These are phyloP conservation scores for Girardia tigrina DNA, from an alignment of 2,888 invertebrate species.

Conservation along the genomic window DNA sequence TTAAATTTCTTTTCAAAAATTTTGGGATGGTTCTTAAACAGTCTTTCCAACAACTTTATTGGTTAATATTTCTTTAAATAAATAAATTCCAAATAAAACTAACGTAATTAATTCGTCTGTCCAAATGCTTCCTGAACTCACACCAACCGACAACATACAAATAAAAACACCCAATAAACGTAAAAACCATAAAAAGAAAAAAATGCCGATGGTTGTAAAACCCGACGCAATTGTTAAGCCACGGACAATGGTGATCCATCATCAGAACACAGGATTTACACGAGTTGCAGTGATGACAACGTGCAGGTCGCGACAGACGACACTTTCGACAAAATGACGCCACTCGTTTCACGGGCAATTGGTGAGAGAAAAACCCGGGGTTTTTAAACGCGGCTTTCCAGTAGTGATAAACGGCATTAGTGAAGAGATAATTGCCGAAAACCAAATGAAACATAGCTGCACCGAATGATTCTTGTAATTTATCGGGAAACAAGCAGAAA, in stretches of 20 bases:
- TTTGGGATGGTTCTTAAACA: no score
- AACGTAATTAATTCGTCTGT: neutral
- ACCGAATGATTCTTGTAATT: slow-evolving; percentile 40
- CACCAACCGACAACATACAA: slow-evolving; percentile 48
- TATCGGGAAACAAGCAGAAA: slow-evolving; percentile 70
- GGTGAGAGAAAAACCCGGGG: slow-evolving; percentile 64
- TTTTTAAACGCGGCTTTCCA: slow-evolving; percentile 72
- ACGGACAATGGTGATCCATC: slow-evolving; percentile 93
- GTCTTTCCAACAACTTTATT: no score
- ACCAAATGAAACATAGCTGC: slow-evolving; percentile 62
- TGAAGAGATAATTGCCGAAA: slow-evolving; percentile 75
- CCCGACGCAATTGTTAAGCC: slow-evolving; percentile 93
- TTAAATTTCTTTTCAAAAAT: no score
- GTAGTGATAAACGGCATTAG: slow-evolving; percentile 80
- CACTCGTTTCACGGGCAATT: slow-evolving; percentile 52
- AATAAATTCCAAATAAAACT: no score
- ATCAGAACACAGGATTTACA: slow-evolving; percentile 78
- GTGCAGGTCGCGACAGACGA: slow-evolving; percentile 76
- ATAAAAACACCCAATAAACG: slow-evolving; percentile 64
- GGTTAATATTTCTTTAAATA: no score
- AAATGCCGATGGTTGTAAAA: slow-evolving; percentile 82
- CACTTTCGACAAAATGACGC: slow-evolving; percentile 36
- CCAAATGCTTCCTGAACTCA: slow-evolving; percentile 46
- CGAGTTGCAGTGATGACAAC: slow-evolving; percentile 86
- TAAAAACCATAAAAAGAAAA: slow-evolving; percentile 78